Conservation (phyloP, 2,113 vertebrate species). For the Tichodroma muraria region DNA sequence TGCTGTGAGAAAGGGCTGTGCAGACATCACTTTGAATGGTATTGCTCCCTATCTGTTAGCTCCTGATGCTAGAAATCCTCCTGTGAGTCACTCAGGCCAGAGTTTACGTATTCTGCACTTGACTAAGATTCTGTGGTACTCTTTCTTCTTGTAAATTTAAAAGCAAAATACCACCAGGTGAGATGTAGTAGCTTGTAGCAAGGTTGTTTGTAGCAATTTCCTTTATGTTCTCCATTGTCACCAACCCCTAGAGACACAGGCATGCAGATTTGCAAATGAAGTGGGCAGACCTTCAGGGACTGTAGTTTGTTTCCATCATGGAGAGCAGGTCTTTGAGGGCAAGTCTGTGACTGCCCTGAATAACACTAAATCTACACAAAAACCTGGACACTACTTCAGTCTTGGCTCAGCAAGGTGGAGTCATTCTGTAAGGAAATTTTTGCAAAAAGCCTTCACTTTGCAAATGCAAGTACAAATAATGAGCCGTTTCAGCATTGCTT, state of each 20-base stretch:
- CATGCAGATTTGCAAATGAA: not conserved
- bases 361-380: not conserved
- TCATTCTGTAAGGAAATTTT: not conserved
- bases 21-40: not conserved
- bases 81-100: not conserved
- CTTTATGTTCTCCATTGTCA: not conserved
- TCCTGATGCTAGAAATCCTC: not conserved
- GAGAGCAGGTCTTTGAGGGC: not conserved
- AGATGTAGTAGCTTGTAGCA: not conserved
- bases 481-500: not conserved
- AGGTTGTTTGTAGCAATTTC: not conserved
- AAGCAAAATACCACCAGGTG: not conserved
- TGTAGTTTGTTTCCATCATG: not conserved
- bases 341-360: not conserved
- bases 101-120: not conserved
- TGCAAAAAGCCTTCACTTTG: not conserved
- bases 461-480: not conserved
- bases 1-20: not conserved
- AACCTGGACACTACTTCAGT: not conserved
- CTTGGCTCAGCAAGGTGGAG: not conserved
- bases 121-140: not conserved
- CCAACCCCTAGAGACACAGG: not conserved
- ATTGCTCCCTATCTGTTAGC: not conserved
- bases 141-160: not conserved
- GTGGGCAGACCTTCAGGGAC: not conserved